Percentiles rank a stretch among this genome's conserved stretches.
These are phyloP conservation scores for Pammene aurita DNA, from an alignment of 2,888 invertebrate species.

Conservation along the genomic window DNA sequence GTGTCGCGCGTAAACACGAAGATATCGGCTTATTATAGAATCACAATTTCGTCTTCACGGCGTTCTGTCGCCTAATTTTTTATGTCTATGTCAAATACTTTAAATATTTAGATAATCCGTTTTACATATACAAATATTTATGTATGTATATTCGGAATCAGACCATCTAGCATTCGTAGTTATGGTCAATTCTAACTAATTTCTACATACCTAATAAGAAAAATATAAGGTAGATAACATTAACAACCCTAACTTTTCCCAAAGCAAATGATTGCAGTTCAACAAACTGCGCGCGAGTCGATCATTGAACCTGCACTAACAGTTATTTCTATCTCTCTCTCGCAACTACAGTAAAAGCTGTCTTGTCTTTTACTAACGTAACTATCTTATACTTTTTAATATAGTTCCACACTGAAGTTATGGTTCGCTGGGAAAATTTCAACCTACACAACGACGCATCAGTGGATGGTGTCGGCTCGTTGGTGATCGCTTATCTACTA, in stretches of 20 bases:
- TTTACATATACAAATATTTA: too few relatives aligned
- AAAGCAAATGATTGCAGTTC: slow-evolving; percentile 81
- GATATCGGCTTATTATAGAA: too few relatives aligned
- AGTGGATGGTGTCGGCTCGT: slow-evolving; percentile 48
- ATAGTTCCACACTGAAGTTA: slow-evolving; percentile 67
- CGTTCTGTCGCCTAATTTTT: too few relatives aligned
- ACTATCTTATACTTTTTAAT: slow-evolving; percentile 62
- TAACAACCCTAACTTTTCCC: slow-evolving; percentile 75
- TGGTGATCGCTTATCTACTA: not conserved
- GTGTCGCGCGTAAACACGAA: too few relatives aligned
- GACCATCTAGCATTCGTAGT: too few relatives aligned
- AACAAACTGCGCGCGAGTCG: slow-evolving; percentile 81
- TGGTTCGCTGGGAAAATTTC: slow-evolving; percentile 59
- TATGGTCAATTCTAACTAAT: too few relatives aligned
- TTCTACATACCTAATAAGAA: too few relatives aligned
- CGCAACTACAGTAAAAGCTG: slow-evolving; percentile 49
- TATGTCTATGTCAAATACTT: too few relatives aligned
- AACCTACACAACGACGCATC: slow-evolving; percentile 47
- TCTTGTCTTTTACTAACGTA: slow-evolving; percentile 56
- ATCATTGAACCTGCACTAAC: slow-evolving; percentile 80
- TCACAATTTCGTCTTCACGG: too few relatives aligned
- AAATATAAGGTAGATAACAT: not conserved
- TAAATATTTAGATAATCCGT: too few relatives aligned
- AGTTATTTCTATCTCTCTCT: slow-evolving; percentile 62
- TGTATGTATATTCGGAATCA: too few relatives aligned